These are phyloP conservation scores for Sceliomorpha sp. DNA, from an alignment of 2,888 invertebrate genomes.

Conservation along the genomic window DNA sequence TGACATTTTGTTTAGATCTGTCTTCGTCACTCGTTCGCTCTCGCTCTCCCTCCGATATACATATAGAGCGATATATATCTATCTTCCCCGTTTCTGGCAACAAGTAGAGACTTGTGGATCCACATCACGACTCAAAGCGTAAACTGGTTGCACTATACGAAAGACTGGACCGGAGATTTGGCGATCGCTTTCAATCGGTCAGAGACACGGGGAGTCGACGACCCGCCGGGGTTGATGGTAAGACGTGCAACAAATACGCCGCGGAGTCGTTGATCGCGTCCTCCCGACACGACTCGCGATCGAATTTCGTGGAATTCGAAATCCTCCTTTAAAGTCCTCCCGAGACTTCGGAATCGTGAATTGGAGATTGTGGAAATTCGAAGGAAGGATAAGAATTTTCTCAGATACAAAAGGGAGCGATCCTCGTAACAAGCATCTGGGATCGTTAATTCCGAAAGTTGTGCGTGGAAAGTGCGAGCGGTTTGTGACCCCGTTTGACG, in stretches of 20 bases:
- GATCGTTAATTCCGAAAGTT: no score
- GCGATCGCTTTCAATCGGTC: conserved; percentile 47
- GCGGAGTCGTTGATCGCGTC: conserved; percentile 3
- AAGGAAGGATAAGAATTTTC: no score
- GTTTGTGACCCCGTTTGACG: no score
- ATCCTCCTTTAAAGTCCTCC: no score
- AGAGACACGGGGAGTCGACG: conserved; percentile 45
- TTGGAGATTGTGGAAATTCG: no score
- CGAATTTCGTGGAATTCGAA: conserved; percentile 3
- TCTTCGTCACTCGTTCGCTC: conserved; percentile 4
- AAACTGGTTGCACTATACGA: conserved; percentile 32
- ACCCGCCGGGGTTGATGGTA: conserved; percentile 28
- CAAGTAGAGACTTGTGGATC: conserved; percentile 30
- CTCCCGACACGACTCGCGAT: neutral
- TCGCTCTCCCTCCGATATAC: conserved; percentile 24
- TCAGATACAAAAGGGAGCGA: no score
- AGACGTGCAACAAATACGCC: conserved; percentile 20
- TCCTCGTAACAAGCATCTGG: no score
- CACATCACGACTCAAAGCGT: conserved; percentile 49
- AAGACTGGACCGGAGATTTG: conserved; percentile 27
- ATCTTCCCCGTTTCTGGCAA: conserved; percentile 33
- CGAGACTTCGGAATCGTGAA: no score
- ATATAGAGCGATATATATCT: no score
- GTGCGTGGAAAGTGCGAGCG: no score
- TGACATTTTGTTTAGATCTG: neutral